Conservation (phyloP, 2,113 vertebrate species). For the Porphyrio hochstetteri region DNA sequence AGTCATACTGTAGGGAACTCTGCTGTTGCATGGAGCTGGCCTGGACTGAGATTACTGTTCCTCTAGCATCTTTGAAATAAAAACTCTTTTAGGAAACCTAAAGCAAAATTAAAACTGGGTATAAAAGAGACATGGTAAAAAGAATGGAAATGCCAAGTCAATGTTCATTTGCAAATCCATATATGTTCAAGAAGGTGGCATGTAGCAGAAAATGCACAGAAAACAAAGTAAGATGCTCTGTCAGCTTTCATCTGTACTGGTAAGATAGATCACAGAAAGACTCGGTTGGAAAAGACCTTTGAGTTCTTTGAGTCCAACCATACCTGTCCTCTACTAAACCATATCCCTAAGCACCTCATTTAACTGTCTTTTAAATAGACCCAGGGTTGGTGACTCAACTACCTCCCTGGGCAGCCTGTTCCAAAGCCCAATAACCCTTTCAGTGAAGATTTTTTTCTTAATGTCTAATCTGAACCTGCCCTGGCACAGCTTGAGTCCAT, state of each 20-base stretch:
- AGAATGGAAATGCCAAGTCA: background rate
- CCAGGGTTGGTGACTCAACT: no score
- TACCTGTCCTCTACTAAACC: no score
- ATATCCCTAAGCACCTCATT: no score
- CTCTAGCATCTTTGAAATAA: background rate
- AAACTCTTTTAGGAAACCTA: background rate
- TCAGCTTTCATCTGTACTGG: background rate
- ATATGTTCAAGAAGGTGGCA: fast-evolving
- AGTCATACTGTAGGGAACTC: background rate
- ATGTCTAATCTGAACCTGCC: no score
- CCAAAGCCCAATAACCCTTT: no score
- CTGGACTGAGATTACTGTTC: background rate
- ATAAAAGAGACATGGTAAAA: background rate
- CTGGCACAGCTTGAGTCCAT: no score
- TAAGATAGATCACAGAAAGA: no score
- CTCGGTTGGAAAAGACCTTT: no score
- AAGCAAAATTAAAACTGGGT: background rate
- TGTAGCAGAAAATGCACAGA: background rate
- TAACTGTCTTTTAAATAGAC: no score
- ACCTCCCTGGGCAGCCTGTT: no score
- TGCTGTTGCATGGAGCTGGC: background rate
- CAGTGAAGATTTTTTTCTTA: no score
- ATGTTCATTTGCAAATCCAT: background rate
- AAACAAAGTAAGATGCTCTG: background rate
- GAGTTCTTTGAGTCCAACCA: no score